Evolutionary conservation across 2,888 invertebrate species (phyloP), one percentile per base, ranked within the genome.

Genomic region (Polyommatus iphigenia): DNA sequence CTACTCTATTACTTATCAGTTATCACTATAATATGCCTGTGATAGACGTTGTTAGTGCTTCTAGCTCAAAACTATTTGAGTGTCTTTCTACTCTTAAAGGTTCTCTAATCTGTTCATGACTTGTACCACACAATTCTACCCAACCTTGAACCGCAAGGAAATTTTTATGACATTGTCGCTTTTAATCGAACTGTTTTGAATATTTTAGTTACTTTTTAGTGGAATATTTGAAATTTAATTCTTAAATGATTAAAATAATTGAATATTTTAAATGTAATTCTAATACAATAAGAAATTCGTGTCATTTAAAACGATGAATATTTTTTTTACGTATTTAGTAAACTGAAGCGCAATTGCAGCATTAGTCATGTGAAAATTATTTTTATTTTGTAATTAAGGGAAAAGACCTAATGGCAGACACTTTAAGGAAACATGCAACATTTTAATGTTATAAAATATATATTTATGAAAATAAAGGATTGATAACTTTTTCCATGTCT

Each of bases 111-210:
- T 24, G 24, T 15, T 32, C 15, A 50, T 29, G 15, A 18, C 50
- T 75, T 29, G 46, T 29, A 54, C 54, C 18, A 75, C 20, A 54
- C 20, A 67, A 67, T 24, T n/a, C 54, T 18, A 24, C 54, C 75
- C 75, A 75, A 75, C 75, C 75, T 75, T 75, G 75, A 75, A 50
- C 54, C 75, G 54, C 75, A 75, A 54, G 75, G 54, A 75, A 75
- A 18, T 29, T 75, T 67, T 75, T 73, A 50, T 75, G 24, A 75
- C 18, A 50, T n/a, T n/a, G n/a, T 15, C 54, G 75, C 73, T 24
- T 54, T 24, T 29, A 75, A 75, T 75, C 75, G 24, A 54, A 15
- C 54, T 75, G 50, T 29, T 50, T 54, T 75, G 24, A 50, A 75
- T 50, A 5, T 46, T 18, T 54, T 29, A 24, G 3, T 73, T 46